These are phyloP conservation scores for Papilio polytes DNA, from an alignment of 1,140 invertebrate genomes.

Conservation along the genomic window DNA sequence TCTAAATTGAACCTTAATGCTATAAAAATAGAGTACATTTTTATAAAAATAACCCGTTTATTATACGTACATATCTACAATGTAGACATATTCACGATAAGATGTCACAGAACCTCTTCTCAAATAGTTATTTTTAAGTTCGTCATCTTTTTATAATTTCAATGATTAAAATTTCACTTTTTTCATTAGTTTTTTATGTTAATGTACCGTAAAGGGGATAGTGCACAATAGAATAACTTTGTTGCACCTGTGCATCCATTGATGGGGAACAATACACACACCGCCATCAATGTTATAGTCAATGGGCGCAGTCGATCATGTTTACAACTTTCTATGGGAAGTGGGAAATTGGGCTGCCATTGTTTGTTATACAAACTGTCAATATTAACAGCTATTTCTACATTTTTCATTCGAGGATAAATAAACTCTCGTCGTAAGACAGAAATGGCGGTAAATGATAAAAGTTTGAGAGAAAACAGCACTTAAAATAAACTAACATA, in stretches of 20 bases:
- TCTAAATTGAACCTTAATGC: background rate
- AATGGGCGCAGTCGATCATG: constrained; percentile 48
- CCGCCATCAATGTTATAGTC: constrained; percentile 42
- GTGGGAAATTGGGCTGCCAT: constrained; percentile 51
- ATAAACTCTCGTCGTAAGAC: background rate
- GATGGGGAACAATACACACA: constrained; percentile 36
- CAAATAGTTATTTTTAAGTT: background rate
- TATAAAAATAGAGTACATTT: background rate
- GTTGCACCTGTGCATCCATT: constrained; percentile 36
- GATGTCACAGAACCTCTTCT: background rate
- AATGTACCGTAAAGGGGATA: background rate
- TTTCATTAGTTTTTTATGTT: background rate
- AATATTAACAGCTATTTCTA: background rate
- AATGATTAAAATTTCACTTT: background rate
- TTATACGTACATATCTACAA: background rate
- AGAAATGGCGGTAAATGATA: background rate
- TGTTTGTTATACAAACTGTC: constrained; percentile 39
- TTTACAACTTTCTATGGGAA: constrained; percentile 73
- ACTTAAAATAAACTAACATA: constrained; percentile 10
- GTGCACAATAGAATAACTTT: constrained; percentile 19
- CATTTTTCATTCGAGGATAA: constrained; percentile 40
- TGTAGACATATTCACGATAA: background rate
- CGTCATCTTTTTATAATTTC: background rate
- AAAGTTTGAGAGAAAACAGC: background rate
- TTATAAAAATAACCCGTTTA: background rate